These are phyloP conservation scores for Aphidius gifuensis DNA, from an alignment of 1,140 invertebrate species.

Conservation along the genomic window DNA sequence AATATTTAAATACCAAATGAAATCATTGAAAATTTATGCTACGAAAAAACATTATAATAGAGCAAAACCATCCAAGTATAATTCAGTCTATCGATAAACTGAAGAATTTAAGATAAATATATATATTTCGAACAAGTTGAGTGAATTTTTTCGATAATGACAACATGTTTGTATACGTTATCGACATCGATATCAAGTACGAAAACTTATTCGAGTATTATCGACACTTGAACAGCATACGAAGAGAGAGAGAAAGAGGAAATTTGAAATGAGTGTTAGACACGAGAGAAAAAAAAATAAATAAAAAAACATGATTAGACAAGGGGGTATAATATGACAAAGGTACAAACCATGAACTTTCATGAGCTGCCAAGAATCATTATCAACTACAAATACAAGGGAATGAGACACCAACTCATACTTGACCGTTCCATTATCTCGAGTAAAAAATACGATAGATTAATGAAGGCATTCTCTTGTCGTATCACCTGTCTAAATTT, in stretches of 20 bases:
- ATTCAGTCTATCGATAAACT: too few species aligned
- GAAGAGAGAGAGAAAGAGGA: not conserved
- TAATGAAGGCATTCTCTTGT: not conserved
- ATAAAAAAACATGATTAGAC: too few species aligned
- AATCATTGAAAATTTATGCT: too few species aligned
- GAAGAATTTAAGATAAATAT: too few species aligned
- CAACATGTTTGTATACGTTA: not conserved
- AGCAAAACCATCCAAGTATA: too few species aligned
- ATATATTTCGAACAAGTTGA: too few species aligned
- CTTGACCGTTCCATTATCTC: constrained; percentile 20
- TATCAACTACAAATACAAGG: not conserved
- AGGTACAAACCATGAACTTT: constrained; percentile 26
- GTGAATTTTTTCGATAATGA: too few species aligned
- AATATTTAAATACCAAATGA: too few species aligned
- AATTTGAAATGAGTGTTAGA: not conserved
- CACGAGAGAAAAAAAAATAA: not conserved
- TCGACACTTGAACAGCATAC: constrained; percentile 6
- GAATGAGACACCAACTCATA: constrained; percentile 9
- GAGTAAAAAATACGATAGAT: constrained; percentile 10
- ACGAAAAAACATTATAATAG: too few species aligned
- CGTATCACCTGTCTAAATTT: not conserved
- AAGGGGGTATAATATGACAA: not conserved
- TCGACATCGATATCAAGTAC: constrained; percentile 9
- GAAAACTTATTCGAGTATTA: constrained; percentile 6
- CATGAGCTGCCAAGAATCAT: constrained; percentile 11